Base-by-base conservation (phyloP, 2,797 vertebrate species). In the Ctenopoma kingsleyae region DNA sequence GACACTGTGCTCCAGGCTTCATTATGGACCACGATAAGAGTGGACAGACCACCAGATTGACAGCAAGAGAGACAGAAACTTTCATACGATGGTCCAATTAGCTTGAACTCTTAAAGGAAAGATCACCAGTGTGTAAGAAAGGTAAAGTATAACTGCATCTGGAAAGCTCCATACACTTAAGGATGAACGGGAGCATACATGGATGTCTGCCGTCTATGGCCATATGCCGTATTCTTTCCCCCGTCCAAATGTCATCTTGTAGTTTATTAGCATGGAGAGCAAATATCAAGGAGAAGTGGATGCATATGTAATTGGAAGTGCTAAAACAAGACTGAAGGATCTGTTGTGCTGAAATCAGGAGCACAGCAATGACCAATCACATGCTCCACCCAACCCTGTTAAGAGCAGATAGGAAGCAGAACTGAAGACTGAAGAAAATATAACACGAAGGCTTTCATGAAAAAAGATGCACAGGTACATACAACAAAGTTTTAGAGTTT, bases 11-110 rank as follows among this genome's bases (percentile, higher is more conserved):
- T 73, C 52, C 61, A 64, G 66, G 67, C 57, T 71, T 83, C 82
- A 84, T 86, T 85, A 83, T 61, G 67, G 75, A n/a, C 71, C 8
- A 36, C 52, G 68, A 73, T 40, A 62, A 62, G 43, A 55, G 41
- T 61, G 38, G 48, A 64, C 43, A 63, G 52, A 46, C 51, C 41
- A 64, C 49, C 43, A 61, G 44, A 76, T 25, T 46, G 78, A 62
- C 51, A 27, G 8, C n/a, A 27, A 17, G 50, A 58, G 46, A 57
- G 38, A 59, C 15, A 35, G 11, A 10, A 22, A 3, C 55, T 46
- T 58, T 54, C 17, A 55, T 60, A 19, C 49, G 48, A 55, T 22
- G 27, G 44, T 58, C 27, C 49, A 62, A 51, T 73, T 76, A 65
- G 17, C 60, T 56, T 47, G 35, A 56, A 57, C 19, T 47, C 43